A percentile compares a stretch with the other conserved stretches of the same genome.
Evolutionary conservation across 92 coral and sea anemone genomes (phyloP).

Genomic region (Chrysogorgia sp.): DNA sequence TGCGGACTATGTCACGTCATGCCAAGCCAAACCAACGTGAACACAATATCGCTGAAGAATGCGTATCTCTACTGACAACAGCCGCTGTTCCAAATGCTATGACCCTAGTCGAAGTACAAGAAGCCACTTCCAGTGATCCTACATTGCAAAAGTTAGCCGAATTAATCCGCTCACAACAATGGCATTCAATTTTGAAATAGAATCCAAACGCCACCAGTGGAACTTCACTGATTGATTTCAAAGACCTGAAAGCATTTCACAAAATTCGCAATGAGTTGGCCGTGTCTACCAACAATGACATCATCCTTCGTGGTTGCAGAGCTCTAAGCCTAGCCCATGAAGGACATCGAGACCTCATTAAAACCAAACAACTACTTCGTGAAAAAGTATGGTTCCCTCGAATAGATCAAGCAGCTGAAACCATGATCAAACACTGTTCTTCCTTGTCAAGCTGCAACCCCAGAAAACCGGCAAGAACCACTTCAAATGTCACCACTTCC

Average conservation of each 20-base stretch:
- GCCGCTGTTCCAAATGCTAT: conserved; percentile 48
- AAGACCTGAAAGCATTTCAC: conserved; percentile 39
- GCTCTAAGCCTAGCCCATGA: conserved; percentile 66
- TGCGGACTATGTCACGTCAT: conserved; percentile 52
- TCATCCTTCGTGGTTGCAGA: conserved; percentile 39
- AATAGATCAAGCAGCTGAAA: conserved; percentile 53
- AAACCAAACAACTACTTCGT: conserved; percentile 56
- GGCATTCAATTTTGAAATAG: not conserved
- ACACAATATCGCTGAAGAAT: conserved; percentile 52
- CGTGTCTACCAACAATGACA: conserved; percentile 32
- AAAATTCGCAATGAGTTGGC: conserved; percentile 52
- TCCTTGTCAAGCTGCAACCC: conserved; percentile 55
- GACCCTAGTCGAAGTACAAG: conserved; percentile 47
- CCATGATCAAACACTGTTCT: conserved; percentile 47
- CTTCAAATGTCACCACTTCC: conserved; percentile 51
- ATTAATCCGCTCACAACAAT: not conserved
- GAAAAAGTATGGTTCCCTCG: conserved; percentile 67
- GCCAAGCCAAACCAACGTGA: conserved; percentile 49
- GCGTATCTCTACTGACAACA: conserved; percentile 36
- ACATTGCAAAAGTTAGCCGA: conserved; percentile 11
- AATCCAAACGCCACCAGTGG: conserved; percentile 4
- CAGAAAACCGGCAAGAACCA: conserved; percentile 46
- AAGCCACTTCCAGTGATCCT: conserved; percentile 17
- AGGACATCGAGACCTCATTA: conserved; percentile 64
- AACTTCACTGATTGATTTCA: not conserved